Percentiles rank a stretch among this genome's conserved stretches.
These are phyloP conservation scores for Eupithecia subumbrata DNA, from an alignment of 2,888 invertebrate genomes.

Conservation along the genomic window DNA sequence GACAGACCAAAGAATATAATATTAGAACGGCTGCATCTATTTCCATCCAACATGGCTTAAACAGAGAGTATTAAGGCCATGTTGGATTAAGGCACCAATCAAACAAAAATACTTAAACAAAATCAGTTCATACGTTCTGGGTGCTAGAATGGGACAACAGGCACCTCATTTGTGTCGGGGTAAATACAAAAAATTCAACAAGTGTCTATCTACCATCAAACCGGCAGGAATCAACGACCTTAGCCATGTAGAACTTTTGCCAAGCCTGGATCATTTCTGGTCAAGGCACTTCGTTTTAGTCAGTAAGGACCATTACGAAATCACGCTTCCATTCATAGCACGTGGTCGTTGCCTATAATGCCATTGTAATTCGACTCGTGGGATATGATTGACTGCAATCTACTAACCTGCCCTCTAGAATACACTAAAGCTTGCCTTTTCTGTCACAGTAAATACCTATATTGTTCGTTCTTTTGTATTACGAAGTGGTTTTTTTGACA, in stretches of 20 bases:
- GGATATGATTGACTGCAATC: constrained; percentile 22
- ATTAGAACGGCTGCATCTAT: background rate
- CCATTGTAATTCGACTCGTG: constrained; percentile 29
- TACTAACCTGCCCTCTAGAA: constrained; percentile 9
- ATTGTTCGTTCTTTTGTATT: background rate
- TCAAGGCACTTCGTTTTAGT: constrained; percentile 41
- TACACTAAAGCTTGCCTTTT: background rate
- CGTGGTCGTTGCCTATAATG: constrained; percentile 36
- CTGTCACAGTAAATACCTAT: background rate
- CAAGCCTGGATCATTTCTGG: constrained; percentile 29
- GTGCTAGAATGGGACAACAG: background rate
- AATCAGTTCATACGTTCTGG: background rate
- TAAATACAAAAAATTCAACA: background rate
- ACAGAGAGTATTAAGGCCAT: too few relatives aligned
- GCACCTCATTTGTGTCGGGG: background rate
- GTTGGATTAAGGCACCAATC: background rate
- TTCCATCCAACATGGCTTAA: background rate
- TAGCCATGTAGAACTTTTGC: constrained; percentile 24
- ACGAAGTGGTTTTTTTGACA: background rate
- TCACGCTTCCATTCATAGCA: constrained; percentile 38
- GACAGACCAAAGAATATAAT: background rate
- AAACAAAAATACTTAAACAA: background rate
- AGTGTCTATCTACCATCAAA: background rate
- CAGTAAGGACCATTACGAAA: constrained; percentile 46
- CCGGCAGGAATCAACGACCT: constrained; percentile 26